Evolutionary conservation across 2,797 vertebrate species (phyloP), one percentile per base, ranked within the genome.

Genomic region (Chanos chanos): DNA sequence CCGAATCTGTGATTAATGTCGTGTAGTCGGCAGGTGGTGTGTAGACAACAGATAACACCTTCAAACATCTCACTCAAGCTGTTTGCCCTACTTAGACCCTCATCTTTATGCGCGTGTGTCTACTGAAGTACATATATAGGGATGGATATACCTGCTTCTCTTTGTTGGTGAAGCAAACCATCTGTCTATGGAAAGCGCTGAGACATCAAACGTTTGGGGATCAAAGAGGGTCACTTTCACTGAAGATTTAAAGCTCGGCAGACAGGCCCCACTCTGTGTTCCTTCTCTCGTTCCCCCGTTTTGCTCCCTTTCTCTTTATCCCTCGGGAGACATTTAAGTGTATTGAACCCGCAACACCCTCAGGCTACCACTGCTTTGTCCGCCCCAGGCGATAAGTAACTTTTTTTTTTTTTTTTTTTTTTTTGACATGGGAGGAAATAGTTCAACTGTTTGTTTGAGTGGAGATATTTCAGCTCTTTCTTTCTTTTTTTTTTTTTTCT

Each of bases 391-490:
- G 68, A n/a, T n/a, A 64, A 72, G 22, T 44, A 21, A 50, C 25
- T 21, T 72, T n/a, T n/a, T n/a, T n/a, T n/a, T n/a, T n/a, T n/a
- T n/a, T n/a, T n/a, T n/a, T n/a, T n/a, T n/a, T n/a, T n/a, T n/a
- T n/a, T n/a, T 78, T 74, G 81, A 72, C 75, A 71, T 54, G 61
- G 9, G 27, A 72, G 79, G 79, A 83, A 80, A 75, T 69, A 64
- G 63, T 59, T 80, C 60, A 80, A 73, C 39, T 7, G 31, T 22
- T 27, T 55, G 57, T 44, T 64, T 43, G 52, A 41, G 56, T 67
- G 71, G n/a, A n/a, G n/a, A n/a, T n/a, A n/a, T n/a, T n/a, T n/a
- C n/a, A n/a, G n/a, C n/a, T n/a, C n/a, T n/a, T n/a, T n/a, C n/a
- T n/a, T n/a, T n/a, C n/a, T n/a, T n/a, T n/a, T n/a, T n/a, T n/a